Evolutionary conservation across 2,797 vertebrate genomes (phyloP).

Genomic region (Chelidonichthys spinosus): DNA sequence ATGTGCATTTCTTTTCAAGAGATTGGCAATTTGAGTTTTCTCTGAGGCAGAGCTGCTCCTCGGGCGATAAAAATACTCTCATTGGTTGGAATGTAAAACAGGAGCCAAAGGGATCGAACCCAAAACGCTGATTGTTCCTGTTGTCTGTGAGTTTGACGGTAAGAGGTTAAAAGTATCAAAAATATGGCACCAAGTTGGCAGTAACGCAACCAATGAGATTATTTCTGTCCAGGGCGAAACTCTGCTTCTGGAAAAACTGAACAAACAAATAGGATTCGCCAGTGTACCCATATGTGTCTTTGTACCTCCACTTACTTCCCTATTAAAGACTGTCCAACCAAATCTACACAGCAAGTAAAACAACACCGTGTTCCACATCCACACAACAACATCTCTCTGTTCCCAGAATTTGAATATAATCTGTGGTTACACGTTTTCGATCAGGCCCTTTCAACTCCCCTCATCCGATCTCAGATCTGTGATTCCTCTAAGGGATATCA

Average conservation of each 20-base stretch:
- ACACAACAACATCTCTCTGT: background rate
- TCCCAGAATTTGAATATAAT: background rate
- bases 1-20: conserved; percentile 8
- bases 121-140: background rate
- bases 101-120: too few species aligned
- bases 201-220: conserved; percentile 5
- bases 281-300: conserved; percentile 2
- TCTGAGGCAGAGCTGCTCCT: conserved; percentile 8
- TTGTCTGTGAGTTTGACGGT: background rate
- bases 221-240: conserved; percentile 1
- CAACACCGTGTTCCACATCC: conserved; percentile 3
- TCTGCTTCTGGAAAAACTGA: conserved; percentile 12
- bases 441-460: background rate
- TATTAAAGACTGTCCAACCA: background rate
- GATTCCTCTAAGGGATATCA: conserved; percentile 8
- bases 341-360: conserved; percentile 14
- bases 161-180: conserved; percentile 10
- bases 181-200: conserved; percentile 14
- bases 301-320: conserved; percentile 11
- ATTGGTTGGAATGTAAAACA: background rate
- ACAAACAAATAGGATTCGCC: conserved; percentile 7
- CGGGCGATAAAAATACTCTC: conserved; percentile 7
- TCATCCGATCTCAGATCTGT: background rate
- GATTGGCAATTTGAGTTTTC: conserved; percentile 11
- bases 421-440: background rate